Conservation (phyloP, 2,888 invertebrate genomes). For the Ophonus ardosiacus region DNA sequence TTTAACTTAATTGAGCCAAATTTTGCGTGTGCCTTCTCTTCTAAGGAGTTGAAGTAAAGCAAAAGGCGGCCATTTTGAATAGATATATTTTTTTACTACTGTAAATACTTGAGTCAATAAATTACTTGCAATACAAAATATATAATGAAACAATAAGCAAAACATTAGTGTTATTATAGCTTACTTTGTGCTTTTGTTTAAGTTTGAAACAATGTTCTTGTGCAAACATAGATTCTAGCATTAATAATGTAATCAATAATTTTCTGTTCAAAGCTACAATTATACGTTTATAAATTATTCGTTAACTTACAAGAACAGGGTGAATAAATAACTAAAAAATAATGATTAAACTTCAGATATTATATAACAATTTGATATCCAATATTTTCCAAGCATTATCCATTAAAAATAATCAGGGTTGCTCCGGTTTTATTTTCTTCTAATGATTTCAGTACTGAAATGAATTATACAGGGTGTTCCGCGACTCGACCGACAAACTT, state of each 20-base stretch:
- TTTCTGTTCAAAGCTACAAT: not conserved
- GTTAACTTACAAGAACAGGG: not conserved
- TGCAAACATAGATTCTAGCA: not conserved
- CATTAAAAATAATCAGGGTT: no score
- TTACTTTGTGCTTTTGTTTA: not conserved
- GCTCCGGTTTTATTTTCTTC: not conserved
- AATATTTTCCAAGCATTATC: not conserved
- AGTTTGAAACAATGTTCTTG: not conserved
- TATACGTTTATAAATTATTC: not conserved
- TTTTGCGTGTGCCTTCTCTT: no score
- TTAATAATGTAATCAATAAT: slow-evolving; percentile 15
- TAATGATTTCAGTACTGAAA: not conserved
- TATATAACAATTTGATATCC: not conserved
- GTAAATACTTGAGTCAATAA: no score
- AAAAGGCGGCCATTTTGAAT: no score
- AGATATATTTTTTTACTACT: no score
- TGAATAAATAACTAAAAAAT: not conserved
- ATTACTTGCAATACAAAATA: no score
- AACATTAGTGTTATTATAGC: no score
- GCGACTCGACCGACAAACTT: no score
- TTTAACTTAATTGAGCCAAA: no score
- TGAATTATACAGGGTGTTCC: no score
- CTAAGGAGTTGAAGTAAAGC: no score
- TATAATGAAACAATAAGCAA: no score
- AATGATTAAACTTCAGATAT: not conserved